These are phyloP conservation scores for Lemur catta DNA, from an alignment of 2,797 vertebrate species.

Conservation along the genomic window DNA sequence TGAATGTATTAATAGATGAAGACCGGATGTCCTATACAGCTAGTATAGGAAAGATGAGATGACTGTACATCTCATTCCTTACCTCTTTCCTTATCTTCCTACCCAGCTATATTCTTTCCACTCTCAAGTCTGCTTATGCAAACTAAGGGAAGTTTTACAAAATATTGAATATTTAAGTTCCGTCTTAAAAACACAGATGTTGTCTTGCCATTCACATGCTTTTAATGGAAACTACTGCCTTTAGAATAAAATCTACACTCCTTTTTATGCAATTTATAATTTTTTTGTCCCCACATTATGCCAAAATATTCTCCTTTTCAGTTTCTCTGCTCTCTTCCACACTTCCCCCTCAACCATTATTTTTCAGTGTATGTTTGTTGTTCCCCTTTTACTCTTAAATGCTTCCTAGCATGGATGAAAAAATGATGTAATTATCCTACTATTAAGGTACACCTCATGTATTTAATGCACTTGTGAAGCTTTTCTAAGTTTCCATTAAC, in stretches of 20 bases:
- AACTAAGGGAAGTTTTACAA: background rate
- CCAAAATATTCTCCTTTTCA: background rate
- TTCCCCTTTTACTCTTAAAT: background rate
- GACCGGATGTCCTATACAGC: too few relatives aligned
- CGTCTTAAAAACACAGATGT: background rate
- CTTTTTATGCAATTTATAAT: background rate
- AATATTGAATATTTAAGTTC: background rate
- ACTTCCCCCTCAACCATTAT: background rate
- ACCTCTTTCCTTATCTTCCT: background rate
- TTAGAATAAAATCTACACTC: background rate
- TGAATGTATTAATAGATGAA: background rate
- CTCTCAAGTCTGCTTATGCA: background rate
- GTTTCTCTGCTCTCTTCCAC: background rate
- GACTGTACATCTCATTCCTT: background rate
- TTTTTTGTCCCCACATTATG: background rate
- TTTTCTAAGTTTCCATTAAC: background rate
- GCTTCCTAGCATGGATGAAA: background rate
- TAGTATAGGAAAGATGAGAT: too few relatives aligned
- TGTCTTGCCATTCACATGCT: background rate
- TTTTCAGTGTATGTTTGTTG: background rate
- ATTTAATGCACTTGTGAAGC: background rate
- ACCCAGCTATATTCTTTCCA: background rate
- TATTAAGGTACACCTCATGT: background rate
- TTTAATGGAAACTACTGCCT: background rate
- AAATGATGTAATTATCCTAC: background rate